Evolutionary conservation across 2,888 invertebrate genomes (phyloP), one percentile per base, ranked within the genome.

Genomic region (Mallateleia sp.): DNA sequence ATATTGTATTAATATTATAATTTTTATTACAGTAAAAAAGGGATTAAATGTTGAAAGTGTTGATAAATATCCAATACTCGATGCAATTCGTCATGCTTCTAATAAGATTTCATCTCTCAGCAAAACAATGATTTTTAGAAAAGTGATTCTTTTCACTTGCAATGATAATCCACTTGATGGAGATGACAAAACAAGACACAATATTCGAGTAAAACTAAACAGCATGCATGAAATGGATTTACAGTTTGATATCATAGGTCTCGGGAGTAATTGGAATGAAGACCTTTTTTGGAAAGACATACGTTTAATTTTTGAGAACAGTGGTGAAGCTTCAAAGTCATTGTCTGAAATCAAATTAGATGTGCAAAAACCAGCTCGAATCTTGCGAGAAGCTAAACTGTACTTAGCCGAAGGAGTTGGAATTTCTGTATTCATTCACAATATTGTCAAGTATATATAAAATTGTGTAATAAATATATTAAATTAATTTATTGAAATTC

Each of bases 241-340:
- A 8, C 34, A 88, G 34, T 77, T 90, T 8, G 80, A 83, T 14
- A 84, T 91, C 6, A 62, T 89, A 28, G 90, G 90, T 15, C 58
- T 91, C 0, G 62, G 52, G 8, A 34, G 78, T 9, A 28, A 74
- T 11, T 91, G 88, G 84, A 79, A 90, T 34, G 85, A 90, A 9
- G 45, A 81, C 0, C 18, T 67, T 0, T 90, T 88, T 60, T 91
- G 90, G 64, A 90, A 88, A 71, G 89, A 91, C 9, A 83, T 90
- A 15, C 77, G 88, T 60, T 67, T 89, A 2, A 84, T 91, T 52
- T 87, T 90, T 25, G 75, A 50, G 54, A 15, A 66, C 47, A 71
- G 74, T 8, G 34, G 34, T 60, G 80, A 85, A 38, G 78, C 15
- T 58, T 69, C 64, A 24, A 62, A 67, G 8, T 5, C 52, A 1